Conservation (phyloP, 2,888 invertebrate species). For the Subacronicta megacephala region DNA sequence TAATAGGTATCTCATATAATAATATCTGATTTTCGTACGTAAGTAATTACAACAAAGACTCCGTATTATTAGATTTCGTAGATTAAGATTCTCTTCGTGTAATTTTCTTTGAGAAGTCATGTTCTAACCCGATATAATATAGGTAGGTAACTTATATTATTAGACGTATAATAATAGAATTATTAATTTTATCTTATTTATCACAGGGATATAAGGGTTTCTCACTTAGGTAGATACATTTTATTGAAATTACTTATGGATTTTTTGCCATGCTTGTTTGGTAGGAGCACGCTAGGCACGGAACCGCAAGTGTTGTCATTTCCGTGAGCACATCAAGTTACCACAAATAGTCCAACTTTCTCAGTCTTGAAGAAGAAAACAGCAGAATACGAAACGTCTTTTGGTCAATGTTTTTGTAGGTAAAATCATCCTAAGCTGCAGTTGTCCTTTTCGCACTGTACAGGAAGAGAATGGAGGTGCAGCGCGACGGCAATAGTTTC, state of each 20-base stretch:
- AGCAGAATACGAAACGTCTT: too few species aligned
- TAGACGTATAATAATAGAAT: conserved; percentile 12
- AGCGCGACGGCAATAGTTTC: too few species aligned
- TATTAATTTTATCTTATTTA: conserved; percentile 27
- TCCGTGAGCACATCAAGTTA: too few species aligned
- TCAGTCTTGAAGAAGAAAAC: too few species aligned
- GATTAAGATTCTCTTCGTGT: conserved; percentile 24
- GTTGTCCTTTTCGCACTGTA: too few species aligned
- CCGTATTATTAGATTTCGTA: conserved; percentile 4
- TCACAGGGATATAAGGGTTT: conserved; percentile 55
- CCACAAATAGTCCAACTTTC: too few species aligned
- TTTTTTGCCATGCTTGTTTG: neutral
- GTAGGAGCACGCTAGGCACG: neutral
- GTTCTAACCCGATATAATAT: conserved; percentile 1
- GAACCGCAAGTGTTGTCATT: conserved; percentile 3
- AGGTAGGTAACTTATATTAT: too few species aligned
- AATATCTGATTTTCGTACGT: neutral
- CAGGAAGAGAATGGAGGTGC: too few species aligned
- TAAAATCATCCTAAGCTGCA: too few species aligned
- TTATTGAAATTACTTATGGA: too few species aligned
- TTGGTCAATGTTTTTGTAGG: too few species aligned
- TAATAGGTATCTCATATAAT: neutral
- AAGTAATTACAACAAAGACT: conserved; percentile 7
- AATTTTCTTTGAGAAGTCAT: conserved; percentile 39
- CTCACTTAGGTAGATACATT: conserved; percentile 31